A percentile compares a stretch with the other conserved stretches of the same genome.
phyloP scores from a whole-genome alignment of 2,888 invertebrate genomes.

The Sialis lutaria region DNA sequence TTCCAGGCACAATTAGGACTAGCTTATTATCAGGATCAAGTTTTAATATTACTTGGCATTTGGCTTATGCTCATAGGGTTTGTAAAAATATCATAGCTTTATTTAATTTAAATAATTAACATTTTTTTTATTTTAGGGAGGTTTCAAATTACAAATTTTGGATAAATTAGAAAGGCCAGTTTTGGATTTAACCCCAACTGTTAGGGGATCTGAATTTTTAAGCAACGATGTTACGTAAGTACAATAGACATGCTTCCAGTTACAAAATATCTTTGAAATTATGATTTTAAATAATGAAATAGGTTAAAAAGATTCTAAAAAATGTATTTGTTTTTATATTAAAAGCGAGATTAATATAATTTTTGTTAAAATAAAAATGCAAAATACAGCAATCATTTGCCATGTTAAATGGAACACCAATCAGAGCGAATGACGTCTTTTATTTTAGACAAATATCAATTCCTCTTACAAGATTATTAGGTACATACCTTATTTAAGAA shows the following conservation, averaged over 20 bases:
- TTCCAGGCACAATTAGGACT: conserved; percentile 62
- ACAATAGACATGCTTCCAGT: too few relatives aligned
- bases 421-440: too few relatives aligned
- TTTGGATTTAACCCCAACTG: conserved; percentile 67
- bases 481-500: too few relatives aligned
- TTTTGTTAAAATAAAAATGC: neutral
- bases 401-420: too few relatives aligned
- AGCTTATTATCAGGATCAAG: conserved; percentile 64
- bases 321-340: too few relatives aligned
- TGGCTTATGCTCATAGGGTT: conserved; percentile 83
- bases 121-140: conserved; percentile 50
- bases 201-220: conserved; percentile 63
- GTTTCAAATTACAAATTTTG: conserved; percentile 73
- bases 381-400: too few relatives aligned
- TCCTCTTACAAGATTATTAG: too few relatives aligned
- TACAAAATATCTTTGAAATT: too few relatives aligned
- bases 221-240: conserved; percentile 77
- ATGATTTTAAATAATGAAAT: too few relatives aligned
- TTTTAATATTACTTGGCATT: conserved; percentile 84
- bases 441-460: too few relatives aligned
- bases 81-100: conserved; percentile 21
- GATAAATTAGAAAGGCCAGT: conserved; percentile 72
- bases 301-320: too few relatives aligned
- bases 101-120: neutral
- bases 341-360: too few relatives aligned